These are phyloP conservation scores for Brachycybe producta DNA, from an alignment of 2,888 invertebrate species.

Conservation along the genomic window DNA sequence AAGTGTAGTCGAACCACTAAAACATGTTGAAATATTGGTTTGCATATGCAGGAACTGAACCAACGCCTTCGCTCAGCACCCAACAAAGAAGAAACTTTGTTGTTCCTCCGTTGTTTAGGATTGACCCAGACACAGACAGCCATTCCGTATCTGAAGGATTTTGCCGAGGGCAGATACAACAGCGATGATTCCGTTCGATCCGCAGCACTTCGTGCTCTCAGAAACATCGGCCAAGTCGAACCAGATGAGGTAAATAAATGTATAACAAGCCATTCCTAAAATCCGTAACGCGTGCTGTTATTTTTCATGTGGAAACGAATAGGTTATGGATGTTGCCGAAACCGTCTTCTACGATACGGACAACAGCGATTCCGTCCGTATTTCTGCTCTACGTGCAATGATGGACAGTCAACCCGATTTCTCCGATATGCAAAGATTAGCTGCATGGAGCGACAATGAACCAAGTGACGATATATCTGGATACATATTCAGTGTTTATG, in stretches of 20 bases:
- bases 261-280: no score
- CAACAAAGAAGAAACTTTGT: background rate
- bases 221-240: background rate
- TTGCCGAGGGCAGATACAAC: background rate
- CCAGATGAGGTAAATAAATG: conserved; percentile 3
- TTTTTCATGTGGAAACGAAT: background rate
- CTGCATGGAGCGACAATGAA: conserved; percentile 4
- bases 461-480: conserved; percentile 7
- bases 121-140: background rate
- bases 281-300: no score
- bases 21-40: no score
- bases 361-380: background rate
- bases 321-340: background rate
- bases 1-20: no score
- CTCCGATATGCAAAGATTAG: background rate
- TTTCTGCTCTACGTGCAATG: conserved; percentile 1
- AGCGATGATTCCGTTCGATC: background rate
- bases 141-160: background rate
- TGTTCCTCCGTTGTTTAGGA: background rate
- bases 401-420: background rate
- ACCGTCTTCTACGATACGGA: conserved; percentile 6
- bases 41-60: no score
- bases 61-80: background rate
- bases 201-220: background rate
- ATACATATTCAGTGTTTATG: background rate